Conservation (phyloP, 2,113 vertebrate species). For the Phasianus colchicus region DNA sequence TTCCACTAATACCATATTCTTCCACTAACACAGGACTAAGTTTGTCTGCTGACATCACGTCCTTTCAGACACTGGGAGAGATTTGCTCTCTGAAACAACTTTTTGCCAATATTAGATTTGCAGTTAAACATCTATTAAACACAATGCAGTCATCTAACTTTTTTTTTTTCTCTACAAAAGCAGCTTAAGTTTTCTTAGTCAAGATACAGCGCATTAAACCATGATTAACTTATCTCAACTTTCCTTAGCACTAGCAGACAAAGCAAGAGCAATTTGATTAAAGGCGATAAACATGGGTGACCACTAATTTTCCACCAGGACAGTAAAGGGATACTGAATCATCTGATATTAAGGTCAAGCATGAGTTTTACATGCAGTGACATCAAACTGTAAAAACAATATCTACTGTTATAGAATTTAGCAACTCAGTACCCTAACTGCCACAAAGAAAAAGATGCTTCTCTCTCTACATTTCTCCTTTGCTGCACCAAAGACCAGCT, state of each 20-base stretch:
- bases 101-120: background rate
- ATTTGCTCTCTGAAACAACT: background rate
- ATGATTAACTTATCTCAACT: background rate
- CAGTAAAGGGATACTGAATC: background rate
- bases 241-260: conserved; percentile 7
- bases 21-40: background rate
- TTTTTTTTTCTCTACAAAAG: background rate
- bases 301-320: background rate
- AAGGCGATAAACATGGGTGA: background rate
- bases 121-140: background rate
- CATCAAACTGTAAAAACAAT: background rate
- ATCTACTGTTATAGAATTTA: background rate
- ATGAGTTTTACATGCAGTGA: background rate
- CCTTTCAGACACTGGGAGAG: background rate
- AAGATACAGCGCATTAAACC: background rate
- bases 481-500: background rate
- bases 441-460: background rate
- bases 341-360: background rate
- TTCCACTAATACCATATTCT: background rate
- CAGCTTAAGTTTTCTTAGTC: background rate
- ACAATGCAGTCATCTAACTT: background rate
- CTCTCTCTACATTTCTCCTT: background rate
- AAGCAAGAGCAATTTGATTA: background rate
- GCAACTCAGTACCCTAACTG: background rate
- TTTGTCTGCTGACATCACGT: background rate